Evolutionary conservation across 2,888 invertebrate genomes (phyloP), one percentile per base, ranked within the genome.

Genomic region (Archaeoteleia sp.): DNA sequence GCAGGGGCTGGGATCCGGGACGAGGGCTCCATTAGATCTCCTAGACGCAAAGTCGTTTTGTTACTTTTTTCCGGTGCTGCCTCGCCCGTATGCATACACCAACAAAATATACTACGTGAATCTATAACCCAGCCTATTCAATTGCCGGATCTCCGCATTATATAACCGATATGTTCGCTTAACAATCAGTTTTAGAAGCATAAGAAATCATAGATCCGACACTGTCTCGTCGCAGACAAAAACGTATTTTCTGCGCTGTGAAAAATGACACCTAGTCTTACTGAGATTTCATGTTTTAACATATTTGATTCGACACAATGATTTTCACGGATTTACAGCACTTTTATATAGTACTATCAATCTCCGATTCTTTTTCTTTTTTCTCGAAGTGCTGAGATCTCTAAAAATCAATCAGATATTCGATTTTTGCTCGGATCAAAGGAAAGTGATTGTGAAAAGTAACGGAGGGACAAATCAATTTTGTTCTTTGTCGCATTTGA

Each of bases 31-130:
- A 78, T 79, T 78, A 78, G 79, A 77, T 75, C 76, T 67, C 73
- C 75, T 71, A 71, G 75, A 74, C 76, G 77, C 74, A 74, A 78
- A 79, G 79, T 79, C 78, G 81, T 80, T 81, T 80, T 80, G 80
- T 80, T 79, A 71, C 77, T 75, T 78, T 78, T 80, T 78, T 77
- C 71, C 67, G 71, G 68, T 43, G 17, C 55, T 39, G 30, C 45
- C 51, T n/a, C 35, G 49, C 62, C 46, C 55, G 57, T 71, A 46
- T 53, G 62, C 53, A 58, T 61, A 58, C 67, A 58, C 54, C 42
- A 53, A 63, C 55, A 61, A 65, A 67, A 68, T 65, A 55, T 43
- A 54, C 65, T 42, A 37, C 51, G 66, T 67, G 70, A 70, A 71
- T 75, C 72, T 65, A 51, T 67, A 70, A 67, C 70, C 65, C 14